These are phyloP conservation scores for Cylloceria caligata DNA, from an alignment of 2,888 invertebrate species.

Conservation along the genomic window DNA sequence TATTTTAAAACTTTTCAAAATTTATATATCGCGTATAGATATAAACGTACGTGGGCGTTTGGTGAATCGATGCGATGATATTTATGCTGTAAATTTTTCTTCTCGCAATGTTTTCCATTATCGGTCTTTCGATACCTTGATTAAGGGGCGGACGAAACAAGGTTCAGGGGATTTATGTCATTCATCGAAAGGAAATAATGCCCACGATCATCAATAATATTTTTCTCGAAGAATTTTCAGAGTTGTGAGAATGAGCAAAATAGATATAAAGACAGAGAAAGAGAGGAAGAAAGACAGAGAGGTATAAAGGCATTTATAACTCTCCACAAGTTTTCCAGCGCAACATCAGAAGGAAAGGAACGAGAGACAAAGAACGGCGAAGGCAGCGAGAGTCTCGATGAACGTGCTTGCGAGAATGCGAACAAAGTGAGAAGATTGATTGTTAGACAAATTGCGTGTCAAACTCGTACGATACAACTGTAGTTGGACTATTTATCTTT, in stretches of 20 bases:
- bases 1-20: too few relatives aligned
- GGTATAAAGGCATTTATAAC: conserved; percentile 38
- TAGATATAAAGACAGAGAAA: too few relatives aligned
- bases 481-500: conserved; percentile 59
- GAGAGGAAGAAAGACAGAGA: background rate
- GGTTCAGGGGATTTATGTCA: conserved; percentile 35
- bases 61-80: conserved; percentile 3
- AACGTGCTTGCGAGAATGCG: conserved; percentile 21
- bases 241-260: background rate
- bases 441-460: conserved; percentile 65
- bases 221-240: conserved; percentile 34
- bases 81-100: conserved; percentile 17
- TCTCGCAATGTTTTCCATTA: conserved; percentile 43
- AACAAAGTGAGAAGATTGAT: conserved; percentile 61
- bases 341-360: background rate
- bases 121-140: conserved; percentile 24
- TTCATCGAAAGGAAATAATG: conserved; percentile 45
- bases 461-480: conserved; percentile 59
- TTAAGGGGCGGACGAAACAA: background rate
- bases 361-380: conserved; percentile 26
- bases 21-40: background rate
- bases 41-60: background rate
- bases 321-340: conserved; percentile 44
- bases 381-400: background rate
- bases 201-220: conserved; percentile 43